A percentile compares a stretch with the other conserved stretches of the same genome.
Evolutionary conservation across 2,797 vertebrate species (phyloP).

Genomic region (Aldrovandia affinis): DNA sequence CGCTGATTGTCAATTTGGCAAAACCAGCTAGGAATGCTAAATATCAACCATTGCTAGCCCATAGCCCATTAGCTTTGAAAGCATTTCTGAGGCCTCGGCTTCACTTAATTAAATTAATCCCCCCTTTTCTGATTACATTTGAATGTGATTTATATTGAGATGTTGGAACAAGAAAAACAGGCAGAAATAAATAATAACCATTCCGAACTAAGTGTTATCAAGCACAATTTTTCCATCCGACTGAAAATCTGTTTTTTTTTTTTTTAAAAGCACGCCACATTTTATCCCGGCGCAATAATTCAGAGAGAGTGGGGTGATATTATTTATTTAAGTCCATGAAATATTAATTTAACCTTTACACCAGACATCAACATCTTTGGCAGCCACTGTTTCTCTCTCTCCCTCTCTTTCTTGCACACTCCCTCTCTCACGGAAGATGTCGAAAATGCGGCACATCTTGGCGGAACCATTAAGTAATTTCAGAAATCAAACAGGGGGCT

Average conservation of each 20-base stretch:
- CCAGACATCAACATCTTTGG: background rate
- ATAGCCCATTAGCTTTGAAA: background rate
- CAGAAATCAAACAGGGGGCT: conserved; percentile 57
- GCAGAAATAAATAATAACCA: conserved; percentile 8
- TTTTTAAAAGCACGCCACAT: conserved; percentile 10
- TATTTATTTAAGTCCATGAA: conserved; percentile 39
- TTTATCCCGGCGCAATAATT: conserved; percentile 28
- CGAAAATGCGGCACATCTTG: conserved; percentile 52
- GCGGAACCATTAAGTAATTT: conserved; percentile 69
- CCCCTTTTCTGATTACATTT: conserved; percentile 7
- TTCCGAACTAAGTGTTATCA: background rate
- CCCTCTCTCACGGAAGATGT: conserved; percentile 50
- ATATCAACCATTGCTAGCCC: background rate
- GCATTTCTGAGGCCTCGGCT: background rate
- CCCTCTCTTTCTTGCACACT: conserved; percentile 29
- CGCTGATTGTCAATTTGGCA: background rate
- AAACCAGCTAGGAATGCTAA: conserved; percentile 18
- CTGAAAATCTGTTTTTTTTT: conserved; percentile 10
- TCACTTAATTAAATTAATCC: background rate
- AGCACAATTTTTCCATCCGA: background rate
- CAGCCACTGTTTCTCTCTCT: background rate
- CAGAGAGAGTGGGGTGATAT: conserved; percentile 38
- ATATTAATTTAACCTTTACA: conserved; percentile 38
- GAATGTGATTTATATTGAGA: conserved; percentile 14
- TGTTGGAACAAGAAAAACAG: background rate